These are phyloP conservation scores for Musca domestica DNA, from an alignment of 1,140 invertebrate genomes.

Conservation along the genomic window DNA sequence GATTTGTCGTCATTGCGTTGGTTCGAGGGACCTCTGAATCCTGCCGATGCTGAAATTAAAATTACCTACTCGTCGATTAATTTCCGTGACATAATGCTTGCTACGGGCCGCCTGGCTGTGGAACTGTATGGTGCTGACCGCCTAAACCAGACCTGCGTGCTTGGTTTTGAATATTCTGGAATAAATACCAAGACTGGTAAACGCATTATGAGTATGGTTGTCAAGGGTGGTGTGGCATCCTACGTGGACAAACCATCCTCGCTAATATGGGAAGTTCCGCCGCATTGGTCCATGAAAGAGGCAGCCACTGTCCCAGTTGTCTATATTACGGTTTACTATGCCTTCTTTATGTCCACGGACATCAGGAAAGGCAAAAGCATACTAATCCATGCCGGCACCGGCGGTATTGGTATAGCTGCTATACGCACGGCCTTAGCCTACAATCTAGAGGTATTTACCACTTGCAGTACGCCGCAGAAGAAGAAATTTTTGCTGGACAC, in stretches of 20 bases:
- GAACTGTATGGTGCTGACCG: constrained; percentile 61
- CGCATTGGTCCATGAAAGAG: constrained; percentile 79
- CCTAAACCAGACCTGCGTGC: constrained; percentile 63
- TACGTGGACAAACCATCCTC: constrained; percentile 58
- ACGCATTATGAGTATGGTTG: constrained; percentile 71
- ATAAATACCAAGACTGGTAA: constrained; percentile 58
- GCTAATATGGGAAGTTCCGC: constrained; percentile 76
- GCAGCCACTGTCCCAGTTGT: constrained; percentile 85
- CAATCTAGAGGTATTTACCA: constrained; percentile 72
- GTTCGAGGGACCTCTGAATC: constrained; percentile 65
- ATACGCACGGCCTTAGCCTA: constrained; percentile 73
- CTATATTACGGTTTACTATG: constrained; percentile 82
- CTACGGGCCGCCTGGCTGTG: constrained; percentile 68
- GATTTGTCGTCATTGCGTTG: constrained; percentile 84
- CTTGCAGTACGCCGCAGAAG: constrained; percentile 73
- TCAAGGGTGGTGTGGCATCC: constrained; percentile 62
- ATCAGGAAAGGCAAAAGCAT: constrained; percentile 69
- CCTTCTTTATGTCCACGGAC: constrained; percentile 66
- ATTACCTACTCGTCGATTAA: constrained; percentile 70
- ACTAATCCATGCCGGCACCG: constrained; percentile 85
- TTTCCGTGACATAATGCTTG: constrained; percentile 77
- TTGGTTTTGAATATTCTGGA: constrained; percentile 77
- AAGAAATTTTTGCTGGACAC: constrained; percentile 70
- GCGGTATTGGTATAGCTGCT: constrained; percentile 84
- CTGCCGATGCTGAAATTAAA: constrained; percentile 54